These are phyloP conservation scores for Entomobrya proxima DNA, from an alignment of 2,888 invertebrate genomes.

Conservation along the genomic window DNA sequence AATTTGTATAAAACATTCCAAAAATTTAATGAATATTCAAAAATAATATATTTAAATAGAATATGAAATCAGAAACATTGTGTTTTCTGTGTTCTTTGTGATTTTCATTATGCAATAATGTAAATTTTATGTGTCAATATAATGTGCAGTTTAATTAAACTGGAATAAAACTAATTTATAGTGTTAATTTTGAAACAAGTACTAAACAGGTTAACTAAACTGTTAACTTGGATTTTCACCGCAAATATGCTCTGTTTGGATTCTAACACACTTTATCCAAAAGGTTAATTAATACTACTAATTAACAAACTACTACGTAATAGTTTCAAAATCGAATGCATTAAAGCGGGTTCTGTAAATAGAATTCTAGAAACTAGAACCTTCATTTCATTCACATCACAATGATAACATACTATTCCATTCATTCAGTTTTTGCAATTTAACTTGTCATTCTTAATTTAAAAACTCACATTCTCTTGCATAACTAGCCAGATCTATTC, in stretches of 20 bases:
- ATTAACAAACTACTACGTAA: too few relatives aligned
- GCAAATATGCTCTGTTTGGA: too few relatives aligned
- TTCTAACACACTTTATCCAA: too few relatives aligned
- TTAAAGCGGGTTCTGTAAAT: not conserved
- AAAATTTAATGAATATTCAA: not conserved
- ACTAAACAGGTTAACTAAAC: too few relatives aligned
- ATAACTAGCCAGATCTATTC: not conserved
- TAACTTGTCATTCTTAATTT: slow-evolving; percentile 8
- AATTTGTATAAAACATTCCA: slow-evolving; percentile 43
- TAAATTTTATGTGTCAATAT: not conserved
- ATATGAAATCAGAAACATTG: not conserved
- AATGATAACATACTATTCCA: too few relatives aligned
- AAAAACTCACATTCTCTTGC: not conserved
- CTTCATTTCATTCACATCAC: not conserved
- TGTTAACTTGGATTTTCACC: too few relatives aligned
- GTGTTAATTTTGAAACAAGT: too few relatives aligned
- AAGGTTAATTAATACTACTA: too few relatives aligned
- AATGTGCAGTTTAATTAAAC: too few relatives aligned
- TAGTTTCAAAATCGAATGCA: not conserved
- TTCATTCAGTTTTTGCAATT: too few relatives aligned
- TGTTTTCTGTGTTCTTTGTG: slow-evolving; percentile 51
- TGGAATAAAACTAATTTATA: too few relatives aligned
- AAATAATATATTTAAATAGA: slow-evolving; percentile 13
- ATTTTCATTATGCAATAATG: not conserved
- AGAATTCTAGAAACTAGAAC: not conserved